phyloP scores from a whole-genome alignment of 2,113 vertebrate species.

The Stegostoma tigrinum region DNA sequence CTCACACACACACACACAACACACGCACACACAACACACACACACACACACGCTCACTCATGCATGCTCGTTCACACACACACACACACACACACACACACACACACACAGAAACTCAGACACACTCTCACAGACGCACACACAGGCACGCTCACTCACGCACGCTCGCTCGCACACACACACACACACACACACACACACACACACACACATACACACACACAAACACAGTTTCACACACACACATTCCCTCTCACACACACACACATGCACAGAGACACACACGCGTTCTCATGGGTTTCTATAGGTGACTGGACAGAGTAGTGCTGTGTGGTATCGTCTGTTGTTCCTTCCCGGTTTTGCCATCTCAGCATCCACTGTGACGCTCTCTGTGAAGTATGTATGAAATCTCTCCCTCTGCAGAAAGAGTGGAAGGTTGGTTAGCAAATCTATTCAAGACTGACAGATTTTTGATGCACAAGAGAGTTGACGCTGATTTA shows the following conservation, averaged over 20 bases:
- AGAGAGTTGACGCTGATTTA: no score
- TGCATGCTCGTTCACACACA: no score
- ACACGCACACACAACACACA: background rate
- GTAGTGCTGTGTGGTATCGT: background rate
- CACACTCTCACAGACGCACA: background rate
- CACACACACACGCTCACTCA: no score
- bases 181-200: background rate
- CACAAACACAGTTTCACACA: background rate
- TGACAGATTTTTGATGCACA: no score
- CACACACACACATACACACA: background rate
- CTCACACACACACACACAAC: no score
- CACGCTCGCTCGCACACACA: background rate
- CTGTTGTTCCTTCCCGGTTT: background rate
- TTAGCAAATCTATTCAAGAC: no score
- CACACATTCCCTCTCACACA: background rate
- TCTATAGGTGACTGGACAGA: background rate
- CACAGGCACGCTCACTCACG: background rate
- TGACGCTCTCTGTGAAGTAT: no score
- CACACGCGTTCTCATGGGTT: background rate
- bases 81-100: background rate
- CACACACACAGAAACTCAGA: background rate
- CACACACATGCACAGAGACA: background rate
- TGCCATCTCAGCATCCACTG: background rate
- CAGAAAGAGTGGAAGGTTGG: no score
- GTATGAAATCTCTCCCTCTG: no score